phyloP scores from a whole-genome alignment of 2,113 vertebrate genomes.

The Regulus satrapa region DNA sequence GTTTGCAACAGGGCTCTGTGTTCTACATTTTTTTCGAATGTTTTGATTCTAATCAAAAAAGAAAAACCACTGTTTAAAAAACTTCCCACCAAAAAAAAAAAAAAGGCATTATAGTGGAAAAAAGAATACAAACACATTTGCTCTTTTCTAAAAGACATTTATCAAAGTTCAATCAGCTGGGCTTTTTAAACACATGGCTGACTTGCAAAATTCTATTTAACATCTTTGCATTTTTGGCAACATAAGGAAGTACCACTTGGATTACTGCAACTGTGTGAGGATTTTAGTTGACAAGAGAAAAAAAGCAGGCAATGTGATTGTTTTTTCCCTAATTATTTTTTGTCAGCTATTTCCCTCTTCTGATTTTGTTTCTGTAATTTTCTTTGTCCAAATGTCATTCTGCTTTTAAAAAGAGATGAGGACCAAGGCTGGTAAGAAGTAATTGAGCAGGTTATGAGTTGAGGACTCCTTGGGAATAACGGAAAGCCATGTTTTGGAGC shows the following conservation, averaged over 20 bases:
- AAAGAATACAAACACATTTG: neutral
- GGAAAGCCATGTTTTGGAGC: neutral
- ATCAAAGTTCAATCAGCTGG: neutral
- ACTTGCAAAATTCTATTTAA: slow-evolving; percentile 2
- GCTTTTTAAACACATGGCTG: neutral
- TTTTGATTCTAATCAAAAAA: neutral
- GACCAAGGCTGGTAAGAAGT: neutral
- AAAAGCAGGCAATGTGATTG: neutral
- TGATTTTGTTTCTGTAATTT: neutral
- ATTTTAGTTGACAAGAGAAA: neutral
- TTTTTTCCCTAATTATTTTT: neutral
- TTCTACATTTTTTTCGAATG: neutral
- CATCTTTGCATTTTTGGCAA: neutral
- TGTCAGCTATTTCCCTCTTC: neutral
- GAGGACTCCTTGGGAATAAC: neutral
- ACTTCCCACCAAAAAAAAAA: neutral
- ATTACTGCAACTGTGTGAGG: neutral
- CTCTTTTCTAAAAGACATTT: neutral
- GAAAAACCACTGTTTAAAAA: neutral
- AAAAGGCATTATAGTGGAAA: neutral
- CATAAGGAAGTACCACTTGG: neutral
- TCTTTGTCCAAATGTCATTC: neutral
- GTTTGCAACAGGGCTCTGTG: neutral
- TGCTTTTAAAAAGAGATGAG: neutral
- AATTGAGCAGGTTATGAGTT: neutral